Evolutionary conservation across 2,888 invertebrate genomes (phyloP), one percentile per base, ranked within the genome.

Genomic region (Drosophila picticornis): DNA sequence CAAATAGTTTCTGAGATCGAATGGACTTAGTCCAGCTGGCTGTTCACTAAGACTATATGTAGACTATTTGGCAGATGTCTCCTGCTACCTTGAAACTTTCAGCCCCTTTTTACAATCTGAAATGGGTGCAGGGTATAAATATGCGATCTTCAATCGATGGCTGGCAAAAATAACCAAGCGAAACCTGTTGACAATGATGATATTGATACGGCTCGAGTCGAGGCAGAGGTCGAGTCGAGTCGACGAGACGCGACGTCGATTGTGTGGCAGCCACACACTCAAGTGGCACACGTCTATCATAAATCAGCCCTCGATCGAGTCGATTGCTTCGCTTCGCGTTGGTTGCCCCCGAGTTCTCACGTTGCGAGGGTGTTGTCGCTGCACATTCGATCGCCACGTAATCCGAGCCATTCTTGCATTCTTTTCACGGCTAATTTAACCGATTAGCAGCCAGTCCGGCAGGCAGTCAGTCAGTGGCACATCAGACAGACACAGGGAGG

Each of bases 341-440:
- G 61, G 48, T 59, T 63, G 25, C 56, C 64, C 59, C 51, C 16
- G 5, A 43, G 75, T 85, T 85, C 80, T 86, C 86, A 84, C 84
- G 74, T 84, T 86, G 88, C 90, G 88, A 88, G 88, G 90, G 88
- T 67, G 88, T 89, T 59, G 59, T 25, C 43, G 25, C 40, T 34
- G 43, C 74, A 46, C 36, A 43, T 50, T 57, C 52, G 61, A 73
- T 57, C 43, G 57, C 56, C 69, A 66, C 53, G 90, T 76, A 89
- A 89, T 80, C 74, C 77, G 85, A 86, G 82, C 70, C 69, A 73
- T 77, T 75, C 74, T 80, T 80, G 77, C 75, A 88, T 88, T 86
- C 87, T 87, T 89, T 89, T 90, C 72, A 90, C 64, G 90, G 87
- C 88, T 90, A 90, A 90, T 90, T 90, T 90, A 90, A 90, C 88